Evolutionary conservation across 2,797 vertebrate species (phyloP).

Genomic region (Salarias fasciatus): DNA sequence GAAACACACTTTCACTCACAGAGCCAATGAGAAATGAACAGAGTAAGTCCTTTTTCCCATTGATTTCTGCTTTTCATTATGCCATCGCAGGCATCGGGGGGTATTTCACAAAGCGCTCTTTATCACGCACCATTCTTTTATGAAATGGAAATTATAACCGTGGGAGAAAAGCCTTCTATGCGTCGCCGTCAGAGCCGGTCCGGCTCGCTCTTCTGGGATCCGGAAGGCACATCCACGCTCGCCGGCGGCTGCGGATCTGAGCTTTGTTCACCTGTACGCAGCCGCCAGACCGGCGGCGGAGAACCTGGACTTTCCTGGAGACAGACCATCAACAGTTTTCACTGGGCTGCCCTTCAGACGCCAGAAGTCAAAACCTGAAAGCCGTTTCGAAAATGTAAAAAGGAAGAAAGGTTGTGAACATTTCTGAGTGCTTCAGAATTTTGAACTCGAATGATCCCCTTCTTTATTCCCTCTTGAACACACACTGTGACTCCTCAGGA

Average conservation of each 20-base stretch:
- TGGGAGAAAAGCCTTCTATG: constrained; percentile 41
- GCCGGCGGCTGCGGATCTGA: constrained; percentile 13
- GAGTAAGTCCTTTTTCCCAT: constrained; percentile 49
- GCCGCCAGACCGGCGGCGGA: not conserved
- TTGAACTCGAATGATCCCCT: constrained; percentile 10
- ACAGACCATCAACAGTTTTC: constrained; percentile 4
- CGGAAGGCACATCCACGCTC: constrained; percentile 9
- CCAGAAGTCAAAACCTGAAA: not conserved
- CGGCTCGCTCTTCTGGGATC: constrained; percentile 18
- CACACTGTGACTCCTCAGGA: too few species aligned
- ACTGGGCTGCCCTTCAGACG: constrained; percentile 7
- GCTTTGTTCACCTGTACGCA: constrained; percentile 15
- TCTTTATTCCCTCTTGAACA: too few species aligned
- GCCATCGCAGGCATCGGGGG: constrained; percentile 33
- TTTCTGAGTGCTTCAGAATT: constrained; percentile 23
- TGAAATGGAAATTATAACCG: constrained; percentile 63
- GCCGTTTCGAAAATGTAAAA: constrained; percentile 21
- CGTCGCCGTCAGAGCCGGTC: constrained; percentile 19
- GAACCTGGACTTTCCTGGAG: constrained; percentile 1
- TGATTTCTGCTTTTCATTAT: constrained; percentile 76
- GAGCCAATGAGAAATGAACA: constrained; percentile 36
- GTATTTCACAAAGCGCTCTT: constrained; percentile 55
- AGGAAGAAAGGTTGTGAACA: constrained; percentile 25
- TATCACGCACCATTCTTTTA: constrained; percentile 53
- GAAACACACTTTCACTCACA: constrained; percentile 12